A percentile compares a stretch with the other conserved stretches of the same genome.
Conservation (phyloP, 2,797 vertebrate species). For the Champsocephalus esox region DNA sequence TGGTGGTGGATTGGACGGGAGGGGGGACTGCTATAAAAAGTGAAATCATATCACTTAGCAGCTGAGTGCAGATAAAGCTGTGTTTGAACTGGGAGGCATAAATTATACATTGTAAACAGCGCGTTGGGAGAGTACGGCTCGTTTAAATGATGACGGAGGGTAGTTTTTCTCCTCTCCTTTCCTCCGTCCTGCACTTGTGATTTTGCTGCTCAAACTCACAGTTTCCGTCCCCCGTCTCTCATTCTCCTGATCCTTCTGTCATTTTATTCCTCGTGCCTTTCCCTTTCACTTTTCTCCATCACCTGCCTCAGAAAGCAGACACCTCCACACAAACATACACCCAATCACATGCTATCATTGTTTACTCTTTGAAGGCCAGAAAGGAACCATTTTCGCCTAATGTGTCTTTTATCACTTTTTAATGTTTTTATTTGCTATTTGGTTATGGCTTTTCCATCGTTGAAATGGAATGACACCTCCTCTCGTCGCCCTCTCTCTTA, state of each 20-base stretch:
- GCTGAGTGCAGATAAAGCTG: slow-evolving; percentile 91
- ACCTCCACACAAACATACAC: slow-evolving; percentile 2
- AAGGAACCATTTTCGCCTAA: slow-evolving; percentile 7
- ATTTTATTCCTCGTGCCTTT: slow-evolving; percentile 16
- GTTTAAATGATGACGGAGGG: slow-evolving; percentile 90
- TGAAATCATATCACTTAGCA: slow-evolving; percentile 94
- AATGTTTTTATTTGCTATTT: slow-evolving; percentile 16
- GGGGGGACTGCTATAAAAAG: slow-evolving; percentile 79
- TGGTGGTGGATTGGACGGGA: slow-evolving; percentile 46
- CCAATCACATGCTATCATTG: slow-evolving; percentile 16
- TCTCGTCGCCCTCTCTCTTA: neutral
- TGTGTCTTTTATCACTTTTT: slow-evolving; percentile 10
- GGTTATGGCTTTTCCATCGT: neutral
- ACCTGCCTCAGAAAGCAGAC: slow-evolving; percentile 19
- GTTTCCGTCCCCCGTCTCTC: slow-evolving; percentile 20
- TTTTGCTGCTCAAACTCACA: slow-evolving; percentile 42
- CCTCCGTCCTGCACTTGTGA: slow-evolving; percentile 79
- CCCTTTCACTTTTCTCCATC: slow-evolving; percentile 27
- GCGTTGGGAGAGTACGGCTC: slow-evolving; percentile 86
- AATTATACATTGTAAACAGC: slow-evolving; percentile 96
- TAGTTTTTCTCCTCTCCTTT: slow-evolving; percentile 79
- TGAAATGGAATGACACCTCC: slow-evolving; percentile 5
- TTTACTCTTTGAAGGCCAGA: slow-evolving; percentile 18
- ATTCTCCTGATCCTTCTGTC: slow-evolving; percentile 17
- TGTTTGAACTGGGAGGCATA: slow-evolving; percentile 92